Evolutionary conservation across 1,140 invertebrate species (phyloP).

Genomic region (Adelges cooleyi): DNA sequence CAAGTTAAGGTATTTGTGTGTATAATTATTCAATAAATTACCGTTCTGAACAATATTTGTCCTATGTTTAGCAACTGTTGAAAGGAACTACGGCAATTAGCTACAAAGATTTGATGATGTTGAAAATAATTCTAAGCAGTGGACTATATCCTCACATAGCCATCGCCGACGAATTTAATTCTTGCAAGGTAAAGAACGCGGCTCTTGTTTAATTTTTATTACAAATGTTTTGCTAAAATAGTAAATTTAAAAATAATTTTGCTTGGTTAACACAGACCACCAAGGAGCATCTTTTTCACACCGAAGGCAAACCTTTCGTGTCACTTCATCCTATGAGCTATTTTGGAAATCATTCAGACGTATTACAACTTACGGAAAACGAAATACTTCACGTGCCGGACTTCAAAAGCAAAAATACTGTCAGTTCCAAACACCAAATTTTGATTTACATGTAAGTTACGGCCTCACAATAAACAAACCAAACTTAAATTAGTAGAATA

Average conservation of each 20-base stretch:
- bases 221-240: background rate
- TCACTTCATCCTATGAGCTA: constrained; percentile 81
- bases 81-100: constrained; percentile 58
- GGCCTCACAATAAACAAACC: background rate
- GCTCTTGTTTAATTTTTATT: no score
- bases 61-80: constrained; percentile 53
- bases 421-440: constrained; percentile 78
- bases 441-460: constrained; percentile 71
- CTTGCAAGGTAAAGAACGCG: constrained; percentile 55
- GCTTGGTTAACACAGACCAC: constrained; percentile 46
- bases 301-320: constrained; percentile 78
- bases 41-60: constrained; percentile 13
- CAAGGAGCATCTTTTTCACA: constrained; percentile 87
- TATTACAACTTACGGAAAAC: constrained; percentile 62
- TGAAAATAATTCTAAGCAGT: constrained; percentile 81
- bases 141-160: constrained; percentile 90
- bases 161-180: constrained; percentile 84
- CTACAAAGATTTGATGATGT: constrained; percentile 69
- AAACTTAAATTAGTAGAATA: no score
- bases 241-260: background rate
- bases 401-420: constrained; percentile 52
- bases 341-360: constrained; percentile 69
- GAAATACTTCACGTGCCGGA: constrained; percentile 54
- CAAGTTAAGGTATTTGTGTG: constrained; percentile 47
- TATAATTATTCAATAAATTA: background rate